Conservation (phyloP, 2,797 vertebrate species). For the Atherinosoma microstoma region DNA sequence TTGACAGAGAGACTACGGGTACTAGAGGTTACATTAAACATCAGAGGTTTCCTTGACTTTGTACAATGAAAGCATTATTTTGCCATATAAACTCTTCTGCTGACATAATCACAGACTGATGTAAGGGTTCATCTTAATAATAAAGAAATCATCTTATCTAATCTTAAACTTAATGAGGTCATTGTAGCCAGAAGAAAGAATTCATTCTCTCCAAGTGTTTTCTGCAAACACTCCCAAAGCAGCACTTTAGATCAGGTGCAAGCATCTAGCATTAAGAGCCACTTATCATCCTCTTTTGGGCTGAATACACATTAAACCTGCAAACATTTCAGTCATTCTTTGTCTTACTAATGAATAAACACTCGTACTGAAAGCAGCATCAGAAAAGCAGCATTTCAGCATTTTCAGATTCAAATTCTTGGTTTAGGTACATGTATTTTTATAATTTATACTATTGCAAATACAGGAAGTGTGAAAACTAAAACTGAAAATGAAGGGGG, state of each 20-base stretch:
- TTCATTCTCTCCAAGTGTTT: background rate
- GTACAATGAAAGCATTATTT: background rate
- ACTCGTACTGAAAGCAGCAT: constrained; percentile 1
- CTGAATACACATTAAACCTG: background rate
- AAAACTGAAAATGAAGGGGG: too few relatives aligned
- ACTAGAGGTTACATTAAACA: background rate
- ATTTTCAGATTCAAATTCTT: background rate
- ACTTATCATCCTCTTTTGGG: background rate
- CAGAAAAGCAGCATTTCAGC: background rate
- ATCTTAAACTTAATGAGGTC: background rate
- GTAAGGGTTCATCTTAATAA: background rate
- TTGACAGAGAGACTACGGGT: background rate
- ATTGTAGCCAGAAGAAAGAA: background rate
- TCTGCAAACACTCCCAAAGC: background rate
- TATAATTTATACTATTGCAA: background rate
- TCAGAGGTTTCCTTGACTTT: background rate
- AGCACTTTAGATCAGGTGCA: background rate
- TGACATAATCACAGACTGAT: constrained; percentile 8
- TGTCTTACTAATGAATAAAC: background rate
- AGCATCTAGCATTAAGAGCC: background rate
- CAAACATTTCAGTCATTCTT: background rate
- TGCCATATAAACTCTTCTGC: background rate
- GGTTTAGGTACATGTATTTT: background rate
- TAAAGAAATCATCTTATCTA: constrained; percentile 1
- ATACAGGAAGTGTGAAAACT: background rate